These are phyloP conservation scores for Octopus sinensis DNA, from an alignment of 1,140 invertebrate species.

Conservation along the genomic window DNA sequence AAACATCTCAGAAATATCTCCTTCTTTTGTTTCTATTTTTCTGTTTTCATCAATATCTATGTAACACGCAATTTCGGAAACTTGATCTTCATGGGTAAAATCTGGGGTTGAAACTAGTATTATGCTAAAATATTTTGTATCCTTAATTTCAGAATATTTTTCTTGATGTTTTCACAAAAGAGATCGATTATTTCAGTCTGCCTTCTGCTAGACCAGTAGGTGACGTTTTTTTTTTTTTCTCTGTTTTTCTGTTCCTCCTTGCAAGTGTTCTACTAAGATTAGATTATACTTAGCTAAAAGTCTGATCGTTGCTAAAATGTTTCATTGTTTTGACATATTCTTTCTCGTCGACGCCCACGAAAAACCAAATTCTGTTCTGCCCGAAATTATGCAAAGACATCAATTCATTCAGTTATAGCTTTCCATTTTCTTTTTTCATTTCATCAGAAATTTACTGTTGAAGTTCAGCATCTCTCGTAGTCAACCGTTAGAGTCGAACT, in stretches of 20 bases:
- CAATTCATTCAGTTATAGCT: no score
- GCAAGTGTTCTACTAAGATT: not conserved
- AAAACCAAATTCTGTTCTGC: no score
- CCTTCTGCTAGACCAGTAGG: not conserved
- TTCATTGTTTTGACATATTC: not conserved
- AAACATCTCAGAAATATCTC: conserved; percentile 1
- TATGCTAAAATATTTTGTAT: conserved; percentile 7
- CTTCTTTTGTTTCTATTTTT: not conserved
- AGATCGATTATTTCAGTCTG: not conserved
- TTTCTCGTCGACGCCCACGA: not conserved
- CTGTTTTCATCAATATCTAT: not conserved
- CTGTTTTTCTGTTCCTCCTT: not conserved
- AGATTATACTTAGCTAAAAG: not conserved
- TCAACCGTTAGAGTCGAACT: no score
- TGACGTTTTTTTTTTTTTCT: conserved; percentile 5
- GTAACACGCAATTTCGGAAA: conserved; percentile 1
- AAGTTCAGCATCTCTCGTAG: no score
- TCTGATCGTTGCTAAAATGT: conserved; percentile 5
- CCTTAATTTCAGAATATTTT: conserved; percentile 6
- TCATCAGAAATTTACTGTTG: no score
- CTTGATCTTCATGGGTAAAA: not conserved
- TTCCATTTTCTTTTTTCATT: no score
- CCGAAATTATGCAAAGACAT: no score
- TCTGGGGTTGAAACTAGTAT: not conserved
- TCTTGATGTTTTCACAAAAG: not conserved